Conservation (phyloP, 1,140 invertebrate genomes). For the Laodelphax striatellus region DNA sequence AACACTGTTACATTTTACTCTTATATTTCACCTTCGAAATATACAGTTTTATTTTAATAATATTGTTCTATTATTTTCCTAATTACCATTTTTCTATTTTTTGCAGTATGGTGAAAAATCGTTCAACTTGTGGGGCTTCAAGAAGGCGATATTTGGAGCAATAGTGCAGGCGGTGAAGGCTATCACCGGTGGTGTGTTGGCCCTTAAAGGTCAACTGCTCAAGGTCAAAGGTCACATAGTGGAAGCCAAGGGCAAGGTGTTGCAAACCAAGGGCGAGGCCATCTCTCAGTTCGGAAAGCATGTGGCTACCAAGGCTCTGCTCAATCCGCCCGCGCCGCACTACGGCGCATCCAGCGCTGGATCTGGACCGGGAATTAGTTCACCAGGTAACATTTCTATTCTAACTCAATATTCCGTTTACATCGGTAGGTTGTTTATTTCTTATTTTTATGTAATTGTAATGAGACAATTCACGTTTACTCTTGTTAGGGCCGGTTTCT, state of each 20-base stretch:
- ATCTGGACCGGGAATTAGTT: not conserved
- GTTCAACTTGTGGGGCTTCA: slow-evolving; percentile 61
- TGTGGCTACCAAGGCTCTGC: slow-evolving; percentile 55
- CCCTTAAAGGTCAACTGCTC: slow-evolving; percentile 69
- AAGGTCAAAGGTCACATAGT: slow-evolving; percentile 68
- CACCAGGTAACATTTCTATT: slow-evolving; percentile 1
- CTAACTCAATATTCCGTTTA: not conserved
- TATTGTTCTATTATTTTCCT: no score
- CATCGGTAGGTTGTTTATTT: no score
- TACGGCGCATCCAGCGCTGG: not conserved
- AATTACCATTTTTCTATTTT: not conserved
- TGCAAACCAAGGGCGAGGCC: slow-evolving; percentile 56
- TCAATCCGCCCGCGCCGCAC: slow-evolving; percentile 32
- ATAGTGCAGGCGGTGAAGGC: slow-evolving; percentile 73
- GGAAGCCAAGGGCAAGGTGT: slow-evolving; percentile 56
- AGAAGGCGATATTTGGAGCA: slow-evolving; percentile 66
- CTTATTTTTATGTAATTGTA: no score
- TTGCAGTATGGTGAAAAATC: slow-evolving; percentile 38
- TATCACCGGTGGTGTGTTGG: slow-evolving; percentile 69
- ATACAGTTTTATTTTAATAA: no score
- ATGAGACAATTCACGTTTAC: no score
- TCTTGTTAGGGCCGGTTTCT: no score
- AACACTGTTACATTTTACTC: no score
- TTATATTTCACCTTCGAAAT: no score
- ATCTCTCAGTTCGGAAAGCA: slow-evolving; percentile 62